Percentiles rank a stretch among this genome's conserved stretches.
These are phyloP conservation scores for Chymomyza caudatula DNA, from an alignment of 2,888 invertebrate species.

Conservation along the genomic window DNA sequence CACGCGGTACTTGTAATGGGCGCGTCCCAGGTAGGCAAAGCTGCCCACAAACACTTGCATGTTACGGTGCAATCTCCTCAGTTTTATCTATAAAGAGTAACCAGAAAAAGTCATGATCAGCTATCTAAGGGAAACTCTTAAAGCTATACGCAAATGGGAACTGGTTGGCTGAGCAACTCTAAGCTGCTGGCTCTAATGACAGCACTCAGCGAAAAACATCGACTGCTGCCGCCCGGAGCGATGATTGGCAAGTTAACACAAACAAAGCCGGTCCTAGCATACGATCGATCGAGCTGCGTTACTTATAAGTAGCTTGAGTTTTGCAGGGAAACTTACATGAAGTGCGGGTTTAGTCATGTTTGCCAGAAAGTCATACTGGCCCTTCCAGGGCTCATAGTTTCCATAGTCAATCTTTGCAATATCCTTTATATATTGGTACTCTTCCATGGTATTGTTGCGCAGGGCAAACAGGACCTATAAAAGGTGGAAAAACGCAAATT, in stretches of 20 bases:
- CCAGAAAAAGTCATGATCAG: background rate
- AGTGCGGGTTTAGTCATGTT: conserved; percentile 59
- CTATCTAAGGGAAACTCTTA: conserved; percentile 19
- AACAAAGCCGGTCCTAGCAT: background rate
- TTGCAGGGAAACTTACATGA: conserved; percentile 51
- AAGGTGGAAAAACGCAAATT: background rate
- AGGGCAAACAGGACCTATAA: conserved; percentile 48
- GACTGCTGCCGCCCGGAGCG: conserved; percentile 51
- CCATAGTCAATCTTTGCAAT: conserved; percentile 58
- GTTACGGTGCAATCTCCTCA: conserved; percentile 72
- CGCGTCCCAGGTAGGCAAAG: conserved; percentile 67
- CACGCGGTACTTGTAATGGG: conserved; percentile 62
- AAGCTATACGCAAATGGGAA: conserved; percentile 27
- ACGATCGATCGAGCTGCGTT: background rate
- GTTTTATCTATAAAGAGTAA: conserved; percentile 57
- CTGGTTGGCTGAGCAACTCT: background rate
- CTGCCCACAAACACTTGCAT: conserved; percentile 74
- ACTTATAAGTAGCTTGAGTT: background rate
- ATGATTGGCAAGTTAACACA: conserved; percentile 68
- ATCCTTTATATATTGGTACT: conserved; percentile 30
- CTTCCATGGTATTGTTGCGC: conserved; percentile 39
- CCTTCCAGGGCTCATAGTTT: conserved; percentile 46
- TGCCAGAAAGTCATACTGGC: conserved; percentile 72
- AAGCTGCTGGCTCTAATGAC: background rate
- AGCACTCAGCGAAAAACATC: conserved; percentile 47